These are phyloP conservation scores for Malthinus flaveolus DNA, from an alignment of 2,888 invertebrate genomes.

Conservation along the genomic window DNA sequence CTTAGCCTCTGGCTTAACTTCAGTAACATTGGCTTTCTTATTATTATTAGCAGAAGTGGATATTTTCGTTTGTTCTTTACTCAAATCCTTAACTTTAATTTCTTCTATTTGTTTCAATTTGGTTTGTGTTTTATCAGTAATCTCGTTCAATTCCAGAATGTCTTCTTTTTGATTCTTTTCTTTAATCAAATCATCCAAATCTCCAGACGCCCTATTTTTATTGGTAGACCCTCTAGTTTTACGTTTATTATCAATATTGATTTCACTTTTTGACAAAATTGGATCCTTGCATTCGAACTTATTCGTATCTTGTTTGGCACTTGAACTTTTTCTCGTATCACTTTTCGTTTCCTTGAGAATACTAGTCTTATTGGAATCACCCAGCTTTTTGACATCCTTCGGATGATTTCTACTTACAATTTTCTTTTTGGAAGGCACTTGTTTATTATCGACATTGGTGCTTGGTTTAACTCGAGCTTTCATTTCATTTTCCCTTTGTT, in stretches of 20 bases:
- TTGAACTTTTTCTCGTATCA: conserved; percentile 40
- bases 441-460: conserved; percentile 38
- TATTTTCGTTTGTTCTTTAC: too few relatives aligned
- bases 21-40: too few relatives aligned
- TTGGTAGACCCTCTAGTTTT: conserved; percentile 1
- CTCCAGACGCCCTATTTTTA: background rate
- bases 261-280: background rate
- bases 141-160: too few relatives aligned
- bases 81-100: too few relatives aligned
- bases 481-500: conserved; percentile 63
- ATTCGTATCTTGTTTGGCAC: conserved; percentile 45
- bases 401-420: conserved; percentile 8
- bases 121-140: too few relatives aligned
- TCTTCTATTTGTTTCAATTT: too few relatives aligned
- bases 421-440: conserved; percentile 35
- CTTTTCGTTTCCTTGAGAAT: conserved; percentile 33
- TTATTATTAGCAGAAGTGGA: too few relatives aligned
- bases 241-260: background rate
- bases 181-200: background rate
- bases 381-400: conserved; percentile 31
- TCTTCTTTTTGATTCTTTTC: too few relatives aligned
- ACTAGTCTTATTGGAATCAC: conserved; percentile 38
- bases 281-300: conserved; percentile 6
- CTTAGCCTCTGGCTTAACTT: too few relatives aligned
- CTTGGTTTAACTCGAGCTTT: conserved; percentile 55